These are phyloP conservation scores for Argyresthia goedartella DNA, from an alignment of 2,888 invertebrate genomes.

Conservation along the genomic window DNA sequence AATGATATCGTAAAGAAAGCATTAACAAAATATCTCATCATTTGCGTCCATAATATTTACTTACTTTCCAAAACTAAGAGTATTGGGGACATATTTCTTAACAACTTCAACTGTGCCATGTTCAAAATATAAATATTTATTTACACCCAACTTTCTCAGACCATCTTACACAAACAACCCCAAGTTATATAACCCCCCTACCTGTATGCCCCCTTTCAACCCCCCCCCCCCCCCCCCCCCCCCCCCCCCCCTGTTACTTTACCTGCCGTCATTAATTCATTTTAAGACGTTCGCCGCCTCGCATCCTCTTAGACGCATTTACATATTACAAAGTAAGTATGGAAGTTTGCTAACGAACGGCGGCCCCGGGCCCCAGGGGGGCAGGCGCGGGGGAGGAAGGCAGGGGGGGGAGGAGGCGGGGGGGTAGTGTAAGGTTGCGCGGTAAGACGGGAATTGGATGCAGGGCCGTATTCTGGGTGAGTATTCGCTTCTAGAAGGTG, in stretches of 20 bases:
- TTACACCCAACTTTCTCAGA: too few relatives aligned
- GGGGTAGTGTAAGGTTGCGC: slow-evolving; percentile 47
- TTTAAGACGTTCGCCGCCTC: slow-evolving; percentile 52
- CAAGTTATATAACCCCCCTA: neutral
- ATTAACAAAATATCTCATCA: too few relatives aligned
- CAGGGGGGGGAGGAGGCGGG: slow-evolving; percentile 17
- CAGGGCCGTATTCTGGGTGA: slow-evolving; percentile 34
- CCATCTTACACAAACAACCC: neutral
- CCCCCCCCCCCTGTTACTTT: slow-evolving; percentile 26
- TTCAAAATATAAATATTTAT: too few relatives aligned
- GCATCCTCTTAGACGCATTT: slow-evolving; percentile 54
- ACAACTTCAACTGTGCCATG: too few relatives aligned
- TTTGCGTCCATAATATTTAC: too few relatives aligned
- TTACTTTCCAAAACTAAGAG: neutral
- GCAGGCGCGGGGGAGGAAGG: too few relatives aligned
- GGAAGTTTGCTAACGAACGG: slow-evolving; percentile 66
- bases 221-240: too few relatives aligned
- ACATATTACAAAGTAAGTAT: slow-evolving; percentile 67
- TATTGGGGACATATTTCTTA: neutral
- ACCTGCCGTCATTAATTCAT: slow-evolving; percentile 65
- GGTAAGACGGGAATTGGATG: slow-evolving; percentile 65
- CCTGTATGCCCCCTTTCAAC: too few relatives aligned
- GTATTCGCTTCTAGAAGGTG: neutral
- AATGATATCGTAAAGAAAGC: too few relatives aligned
- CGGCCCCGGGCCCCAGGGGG: slow-evolving; percentile 18